A percentile compares a stretch with the other conserved stretches of the same genome.
Evolutionary conservation across 2,113 vertebrate genomes (phyloP).

Genomic region (Cygnus atratus): DNA sequence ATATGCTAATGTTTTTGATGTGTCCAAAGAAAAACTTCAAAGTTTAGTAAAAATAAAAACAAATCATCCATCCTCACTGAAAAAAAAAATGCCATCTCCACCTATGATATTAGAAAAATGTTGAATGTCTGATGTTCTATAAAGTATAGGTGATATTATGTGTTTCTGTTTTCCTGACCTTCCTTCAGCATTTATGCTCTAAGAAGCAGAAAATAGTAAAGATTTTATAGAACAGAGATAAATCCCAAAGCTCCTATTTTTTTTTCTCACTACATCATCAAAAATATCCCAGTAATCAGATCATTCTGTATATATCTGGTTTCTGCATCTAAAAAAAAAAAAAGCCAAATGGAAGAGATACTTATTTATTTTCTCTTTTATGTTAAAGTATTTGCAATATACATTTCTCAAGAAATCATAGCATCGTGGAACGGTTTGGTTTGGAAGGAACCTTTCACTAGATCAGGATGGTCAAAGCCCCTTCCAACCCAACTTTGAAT

Average conservation of each 20-base stretch:
- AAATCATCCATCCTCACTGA: not conserved
- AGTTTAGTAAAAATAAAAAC: not conserved
- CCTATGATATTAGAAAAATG: not conserved
- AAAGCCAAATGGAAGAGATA: not conserved
- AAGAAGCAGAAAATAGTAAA: not conserved
- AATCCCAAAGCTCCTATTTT: not conserved
- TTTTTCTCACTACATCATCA: rapidly evolving
- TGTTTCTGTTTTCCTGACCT: not conserved
- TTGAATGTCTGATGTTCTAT: not conserved
- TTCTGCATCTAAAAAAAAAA: too few species aligned
- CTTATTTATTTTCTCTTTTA: too few species aligned
- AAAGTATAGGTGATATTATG: not conserved
- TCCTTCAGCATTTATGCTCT: not conserved
- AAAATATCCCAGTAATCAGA: too few species aligned
- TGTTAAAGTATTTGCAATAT: not conserved
- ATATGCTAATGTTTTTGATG: not conserved
- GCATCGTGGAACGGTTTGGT: too few species aligned
- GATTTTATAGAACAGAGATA: not conserved
- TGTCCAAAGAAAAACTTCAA: not conserved
- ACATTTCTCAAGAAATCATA: not conserved
- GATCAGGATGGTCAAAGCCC: not conserved
- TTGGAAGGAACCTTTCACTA: not conserved
- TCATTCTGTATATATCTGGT: not conserved
- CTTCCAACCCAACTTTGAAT: not conserved
- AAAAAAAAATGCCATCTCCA: not conserved